Evolutionary conservation across 92 coral and sea anemone genomes (phyloP).

Genomic region (Porites divaricata): DNA sequence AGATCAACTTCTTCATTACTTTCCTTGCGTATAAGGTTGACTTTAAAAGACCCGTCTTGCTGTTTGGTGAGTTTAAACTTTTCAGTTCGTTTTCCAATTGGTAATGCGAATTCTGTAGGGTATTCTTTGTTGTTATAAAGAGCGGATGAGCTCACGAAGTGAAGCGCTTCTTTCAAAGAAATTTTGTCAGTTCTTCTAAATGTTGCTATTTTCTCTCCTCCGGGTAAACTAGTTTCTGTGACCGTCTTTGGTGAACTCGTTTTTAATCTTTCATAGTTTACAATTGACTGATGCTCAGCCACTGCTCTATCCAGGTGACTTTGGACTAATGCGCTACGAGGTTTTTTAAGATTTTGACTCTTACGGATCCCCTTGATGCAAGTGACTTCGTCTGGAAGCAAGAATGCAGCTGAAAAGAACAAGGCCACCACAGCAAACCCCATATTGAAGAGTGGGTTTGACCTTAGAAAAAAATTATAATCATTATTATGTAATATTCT

Average conservation of each 20-base stretch:
- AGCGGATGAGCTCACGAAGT: too few species aligned
- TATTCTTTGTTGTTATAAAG: too few species aligned
- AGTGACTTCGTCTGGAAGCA: background rate
- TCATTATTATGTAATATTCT: too few species aligned
- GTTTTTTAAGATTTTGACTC: background rate
- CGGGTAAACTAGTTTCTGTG: too few species aligned
- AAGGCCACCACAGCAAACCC: background rate
- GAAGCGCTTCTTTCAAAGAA: too few species aligned
- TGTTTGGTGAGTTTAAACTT: slow-evolving; percentile 22
- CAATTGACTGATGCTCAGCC: too few species aligned
- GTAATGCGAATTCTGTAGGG: too few species aligned
- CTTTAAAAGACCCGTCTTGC: slow-evolving; percentile 26
- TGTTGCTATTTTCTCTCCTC: too few species aligned
- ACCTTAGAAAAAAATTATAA: background rate
- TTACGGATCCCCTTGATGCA: background rate
- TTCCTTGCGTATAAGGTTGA: background rate
- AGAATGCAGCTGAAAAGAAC: background rate
- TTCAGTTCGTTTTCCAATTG: background rate
- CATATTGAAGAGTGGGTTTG: background rate
- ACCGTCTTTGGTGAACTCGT: too few species aligned
- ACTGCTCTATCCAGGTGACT: too few species aligned
- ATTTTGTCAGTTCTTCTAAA: too few species aligned
- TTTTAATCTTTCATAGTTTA: too few species aligned
- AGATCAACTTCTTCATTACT: background rate
- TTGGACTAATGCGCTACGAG: background rate